Base-by-base conservation (phyloP, 2,797 vertebrate species). In the Poeciliopsis presidionis region DNA sequence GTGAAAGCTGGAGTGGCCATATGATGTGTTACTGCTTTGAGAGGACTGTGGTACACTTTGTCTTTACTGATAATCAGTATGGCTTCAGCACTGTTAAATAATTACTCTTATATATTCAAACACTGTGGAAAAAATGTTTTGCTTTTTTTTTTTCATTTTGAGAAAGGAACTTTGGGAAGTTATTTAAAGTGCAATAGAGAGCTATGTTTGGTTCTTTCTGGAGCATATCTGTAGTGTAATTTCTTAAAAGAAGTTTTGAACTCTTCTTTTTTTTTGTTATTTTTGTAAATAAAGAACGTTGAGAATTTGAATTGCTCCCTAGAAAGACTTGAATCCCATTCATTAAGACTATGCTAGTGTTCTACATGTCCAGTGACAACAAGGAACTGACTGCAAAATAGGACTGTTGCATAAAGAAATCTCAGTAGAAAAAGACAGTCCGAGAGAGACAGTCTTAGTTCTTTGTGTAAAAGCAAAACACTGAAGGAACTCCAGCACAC, bases 1-100 rank as follows among this genome's bases (percentile, higher is more conserved):
- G 86, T 51, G 75, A 75, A 77, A 81, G 85, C 41, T 81, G 81
- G 80, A 88, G 80, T 65, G 72, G 86, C 83, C 80, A 46, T 84
- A 81, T 90, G 83, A 88, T 51, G 76, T 88, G 87, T 87, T 82
- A 70, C 53, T 79, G 83, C 91, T 89, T 84, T 86, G 49, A 83
- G 84, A 91, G 85, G 83, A 86, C 83, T 85, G 75, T 71, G 63
- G 70, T 80, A 70, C 78, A 82, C 76, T 72, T 79, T 33, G 79
- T 84, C 84, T 79, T 84, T 74, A 85, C 70, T 81, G 75, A 87
- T 79, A 69, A 88, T 86, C 84, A 87, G 65, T 81, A 88, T 81
- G 90, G 89, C 93, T 92, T 82, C 80, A 91, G 90, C 87, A 94
- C 91, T 94, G 93, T 94, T 94, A 89, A 87, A 72, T 73, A 74